Evolutionary conservation across 2,797 vertebrate species (phyloP).

Genomic region (Girardinus metallicus): DNA sequence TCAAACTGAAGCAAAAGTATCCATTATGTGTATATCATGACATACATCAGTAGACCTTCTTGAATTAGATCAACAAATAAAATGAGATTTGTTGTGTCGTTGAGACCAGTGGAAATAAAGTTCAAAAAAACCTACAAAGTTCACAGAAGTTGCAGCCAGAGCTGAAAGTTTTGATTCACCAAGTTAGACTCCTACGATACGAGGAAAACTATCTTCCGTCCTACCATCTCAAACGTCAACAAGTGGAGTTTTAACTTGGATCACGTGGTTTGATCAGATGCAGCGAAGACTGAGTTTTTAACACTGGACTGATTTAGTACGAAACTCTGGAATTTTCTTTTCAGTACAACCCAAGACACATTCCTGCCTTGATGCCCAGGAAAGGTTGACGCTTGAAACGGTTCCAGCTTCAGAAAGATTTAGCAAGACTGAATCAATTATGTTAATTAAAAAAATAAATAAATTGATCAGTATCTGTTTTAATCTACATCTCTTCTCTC

Average conservation of each 20-base stretch:
- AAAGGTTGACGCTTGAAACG: background rate
- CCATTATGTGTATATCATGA: background rate
- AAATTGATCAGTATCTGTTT: background rate
- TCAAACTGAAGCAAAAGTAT: background rate
- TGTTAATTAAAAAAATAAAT: no score
- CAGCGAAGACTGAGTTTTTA: background rate
- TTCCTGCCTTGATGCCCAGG: background rate
- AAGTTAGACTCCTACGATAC: background rate
- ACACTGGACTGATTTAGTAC: background rate
- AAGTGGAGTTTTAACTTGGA: background rate
- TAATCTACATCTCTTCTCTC: background rate
- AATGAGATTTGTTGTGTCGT: background rate
- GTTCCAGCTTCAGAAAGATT: background rate
- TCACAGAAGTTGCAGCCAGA: background rate
- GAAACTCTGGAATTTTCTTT: background rate
- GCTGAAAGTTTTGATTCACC: background rate
- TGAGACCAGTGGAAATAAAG: background rate
- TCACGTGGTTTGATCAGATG: background rate
- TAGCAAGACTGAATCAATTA: background rate
- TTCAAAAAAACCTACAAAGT: background rate
- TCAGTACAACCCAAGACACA: background rate
- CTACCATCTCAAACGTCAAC: background rate
- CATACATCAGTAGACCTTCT: background rate
- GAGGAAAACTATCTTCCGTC: background rate
- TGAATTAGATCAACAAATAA: background rate